Base-by-base conservation (phyloP, 2,113 vertebrate species). In the Serilophus lunatus region DNA sequence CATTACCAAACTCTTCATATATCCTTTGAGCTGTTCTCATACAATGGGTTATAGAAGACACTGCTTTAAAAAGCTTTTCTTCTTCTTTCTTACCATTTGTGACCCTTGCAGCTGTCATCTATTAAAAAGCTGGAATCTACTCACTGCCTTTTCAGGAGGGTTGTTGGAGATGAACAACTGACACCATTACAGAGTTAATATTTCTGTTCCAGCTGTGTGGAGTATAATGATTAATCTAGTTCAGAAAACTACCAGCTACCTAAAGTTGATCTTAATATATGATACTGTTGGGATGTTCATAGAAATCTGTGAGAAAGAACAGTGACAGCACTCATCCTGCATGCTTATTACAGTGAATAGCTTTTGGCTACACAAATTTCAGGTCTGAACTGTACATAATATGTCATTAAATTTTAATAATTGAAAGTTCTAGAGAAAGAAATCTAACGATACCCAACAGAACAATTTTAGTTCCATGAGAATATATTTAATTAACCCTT, bases 401-500 rank as follows among this genome's bases (percentile, higher is more conserved):
- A 74, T 51, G 22, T 49, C 71, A 95, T 96, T 86, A 94, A 93
- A 90, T 56, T 64, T 72, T 60, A 94, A 94, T 90, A 97, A 90
- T 47, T 92, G 77, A 69, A 57, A 92, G 49, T 57, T 65, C 76
- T 90, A 82, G 86, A 91, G 40, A 79, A 87, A 88, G 70, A 29
- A 81, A 86, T 95, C 66, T 69, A 65, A 83, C 0, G 53, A 85
- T 38, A 83, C 75, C 75, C 87, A 88, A 69, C n/a, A 93, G 82
- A 96, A 94, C 70, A 82, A 84, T 92, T 96, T 95, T 51, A 92
- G 82, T 76, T 95, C 77, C 93, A 82, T 72, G 85, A 95, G 90
- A 96, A 93, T 93, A 94, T 83, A 96, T 95, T 96, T 94, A 93
- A 97, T 97, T 98, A 96, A 96, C 79, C 87, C 89, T 94, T 97